Conservation (phyloP, 1,140 invertebrate species). For the Leptinotarsa texana region DNA sequence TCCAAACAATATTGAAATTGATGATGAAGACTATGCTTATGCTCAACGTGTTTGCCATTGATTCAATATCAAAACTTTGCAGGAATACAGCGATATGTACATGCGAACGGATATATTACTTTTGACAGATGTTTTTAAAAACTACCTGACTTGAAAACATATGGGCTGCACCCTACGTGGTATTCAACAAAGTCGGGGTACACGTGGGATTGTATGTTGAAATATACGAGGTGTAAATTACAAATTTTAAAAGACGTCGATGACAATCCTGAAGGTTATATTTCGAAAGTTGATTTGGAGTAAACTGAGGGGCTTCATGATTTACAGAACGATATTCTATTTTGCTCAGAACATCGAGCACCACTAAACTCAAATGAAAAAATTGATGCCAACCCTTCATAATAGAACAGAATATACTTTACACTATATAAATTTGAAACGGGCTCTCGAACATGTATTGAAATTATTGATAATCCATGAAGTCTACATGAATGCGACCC, state of each 20-base stretch:
- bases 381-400: conserved; percentile 41
- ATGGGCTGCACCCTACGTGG: too few relatives aligned
- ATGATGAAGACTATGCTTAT: too few relatives aligned
- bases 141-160: too few relatives aligned
- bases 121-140: too few relatives aligned
- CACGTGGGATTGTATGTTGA: neutral
- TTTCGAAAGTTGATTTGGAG: conserved; percentile 48
- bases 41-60: too few relatives aligned
- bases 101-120: too few relatives aligned
- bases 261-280: conserved; percentile 35
- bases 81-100: too few relatives aligned
- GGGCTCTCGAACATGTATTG: neutral
- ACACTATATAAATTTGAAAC: too few relatives aligned
- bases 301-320: conserved; percentile 36
- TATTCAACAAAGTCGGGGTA: too few relatives aligned
- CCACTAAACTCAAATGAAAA: conserved; percentile 46
- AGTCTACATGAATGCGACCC: conserved; percentile 46
- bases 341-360: conserved; percentile 49
- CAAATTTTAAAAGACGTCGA: conserved; percentile 36
- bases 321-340: conserved; percentile 53
- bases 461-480: conserved; percentile 18
- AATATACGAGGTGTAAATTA: neutral
- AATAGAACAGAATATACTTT: too few relatives aligned
- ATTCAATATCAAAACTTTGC: too few relatives aligned
- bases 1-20: too few relatives aligned